Evolutionary conservation across 2,113 vertebrate species (phyloP).

Genomic region (Hemiprocne comata): DNA sequence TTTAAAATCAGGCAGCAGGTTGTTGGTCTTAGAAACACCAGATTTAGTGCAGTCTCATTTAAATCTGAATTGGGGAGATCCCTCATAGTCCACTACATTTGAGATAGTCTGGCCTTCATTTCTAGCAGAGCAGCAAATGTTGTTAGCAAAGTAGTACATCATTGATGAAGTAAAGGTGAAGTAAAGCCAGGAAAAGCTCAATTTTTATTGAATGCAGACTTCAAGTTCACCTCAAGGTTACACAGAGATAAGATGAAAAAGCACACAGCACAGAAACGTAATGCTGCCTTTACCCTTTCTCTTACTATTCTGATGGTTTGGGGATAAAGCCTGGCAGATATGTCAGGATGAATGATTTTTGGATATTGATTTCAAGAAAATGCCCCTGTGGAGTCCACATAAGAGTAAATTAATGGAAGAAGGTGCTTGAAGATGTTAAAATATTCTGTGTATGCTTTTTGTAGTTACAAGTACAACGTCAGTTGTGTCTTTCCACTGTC

Average conservation of each 20-base stretch:
- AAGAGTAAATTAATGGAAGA: not conserved
- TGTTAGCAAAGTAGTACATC: not conserved
- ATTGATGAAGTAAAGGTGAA: conserved; percentile 26
- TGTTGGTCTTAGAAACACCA: not conserved
- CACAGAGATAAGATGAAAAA: not conserved
- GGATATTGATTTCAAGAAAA: conserved; percentile 49
- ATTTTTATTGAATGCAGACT: not conserved
- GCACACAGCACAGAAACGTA: not conserved
- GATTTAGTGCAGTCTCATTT: not conserved
- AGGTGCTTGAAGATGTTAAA: conserved; percentile 7
- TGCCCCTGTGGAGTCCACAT: not conserved
- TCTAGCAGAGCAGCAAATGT: not conserved
- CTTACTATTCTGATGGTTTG: conserved; percentile 16
- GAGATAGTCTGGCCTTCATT: not conserved
- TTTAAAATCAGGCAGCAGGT: not conserved
- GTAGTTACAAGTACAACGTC: not conserved
- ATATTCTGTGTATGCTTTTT: not conserved
- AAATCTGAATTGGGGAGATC: not conserved
- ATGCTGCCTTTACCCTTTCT: not conserved
- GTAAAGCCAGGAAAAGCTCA: not conserved
- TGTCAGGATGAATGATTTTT: conserved; percentile 15
- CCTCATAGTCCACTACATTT: not conserved
- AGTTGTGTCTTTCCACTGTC: not conserved
- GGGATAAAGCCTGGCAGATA: not conserved
- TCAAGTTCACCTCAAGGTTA: conserved; percentile 31